These are phyloP conservation scores for Scolopax rusticola DNA, from an alignment of 2,797 vertebrate genomes.

Conservation along the genomic window DNA sequence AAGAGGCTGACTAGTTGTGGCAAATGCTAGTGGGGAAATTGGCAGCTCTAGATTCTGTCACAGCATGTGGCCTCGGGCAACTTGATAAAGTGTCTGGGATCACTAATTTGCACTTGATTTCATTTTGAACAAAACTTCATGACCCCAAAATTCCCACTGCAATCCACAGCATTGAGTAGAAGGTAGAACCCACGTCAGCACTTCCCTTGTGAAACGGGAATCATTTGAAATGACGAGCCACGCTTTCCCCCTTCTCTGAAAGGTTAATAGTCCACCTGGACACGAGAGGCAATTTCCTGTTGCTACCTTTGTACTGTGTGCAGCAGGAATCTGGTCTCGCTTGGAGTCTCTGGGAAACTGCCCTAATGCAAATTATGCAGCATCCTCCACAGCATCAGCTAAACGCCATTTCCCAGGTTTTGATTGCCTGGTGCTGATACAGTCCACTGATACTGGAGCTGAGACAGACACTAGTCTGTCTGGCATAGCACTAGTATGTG, in stretches of 20 bases:
- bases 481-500: background rate
- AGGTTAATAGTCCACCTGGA: background rate
- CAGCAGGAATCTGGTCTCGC: background rate
- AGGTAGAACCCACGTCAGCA: background rate
- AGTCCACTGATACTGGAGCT: background rate
- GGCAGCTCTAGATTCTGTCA: background rate
- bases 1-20: background rate
- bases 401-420: background rate
- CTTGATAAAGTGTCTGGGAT: background rate
- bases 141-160: background rate
- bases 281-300: background rate
- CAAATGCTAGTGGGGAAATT: background rate
- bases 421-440: rapidly evolving
- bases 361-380: background rate
- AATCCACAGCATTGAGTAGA: background rate
- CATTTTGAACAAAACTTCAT: background rate
- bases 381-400: background rate
- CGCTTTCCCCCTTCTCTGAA: background rate
- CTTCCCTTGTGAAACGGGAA: background rate
- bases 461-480: background rate
- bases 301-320: background rate
- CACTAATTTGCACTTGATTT: background rate
- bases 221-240: background rate
- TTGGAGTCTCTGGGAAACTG: background rate
- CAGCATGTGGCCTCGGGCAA: background rate